phyloP scores from a whole-genome alignment of 2,113 vertebrate genomes.

The Crotalus helleri region DNA sequence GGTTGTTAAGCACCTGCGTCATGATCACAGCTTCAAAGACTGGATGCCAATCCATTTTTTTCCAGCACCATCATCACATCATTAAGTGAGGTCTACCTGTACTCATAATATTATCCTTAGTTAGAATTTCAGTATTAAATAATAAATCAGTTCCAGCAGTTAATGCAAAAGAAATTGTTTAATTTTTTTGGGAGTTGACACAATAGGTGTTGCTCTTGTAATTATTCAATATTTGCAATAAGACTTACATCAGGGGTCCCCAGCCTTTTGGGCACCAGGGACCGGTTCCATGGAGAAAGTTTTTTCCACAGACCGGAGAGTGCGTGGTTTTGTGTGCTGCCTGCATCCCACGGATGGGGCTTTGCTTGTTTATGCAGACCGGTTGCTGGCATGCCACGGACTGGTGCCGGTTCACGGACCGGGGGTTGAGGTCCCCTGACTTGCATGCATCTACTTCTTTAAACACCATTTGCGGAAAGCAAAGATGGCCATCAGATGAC shows the following conservation, averaged over 20 bases:
- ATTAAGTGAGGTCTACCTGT: not conserved
- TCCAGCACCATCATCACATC: not conserved
- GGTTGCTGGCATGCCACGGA: no score
- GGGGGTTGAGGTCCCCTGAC: no score
- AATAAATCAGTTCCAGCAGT: not conserved
- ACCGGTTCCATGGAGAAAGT: no score
- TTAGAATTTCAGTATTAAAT: not conserved
- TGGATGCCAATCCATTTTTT: not conserved
- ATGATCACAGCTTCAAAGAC: not conserved
- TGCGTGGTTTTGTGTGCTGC: no score
- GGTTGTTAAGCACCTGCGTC: no score
- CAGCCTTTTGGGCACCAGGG: no score
- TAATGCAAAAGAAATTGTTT: not conserved
- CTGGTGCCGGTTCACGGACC: no score
- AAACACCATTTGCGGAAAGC: not conserved
- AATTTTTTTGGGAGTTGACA: not conserved
- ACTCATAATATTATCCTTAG: not conserved
- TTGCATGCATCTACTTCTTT: not conserved
- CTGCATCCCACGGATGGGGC: no score
- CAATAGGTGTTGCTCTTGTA: not conserved
- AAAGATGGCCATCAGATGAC: not conserved
- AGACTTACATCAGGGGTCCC: not conserved
- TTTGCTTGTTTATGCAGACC: no score
- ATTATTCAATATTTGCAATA: not conserved
- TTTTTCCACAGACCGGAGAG: no score